These are phyloP conservation scores for Patella ulyssiponensis DNA, from an alignment of 2,888 invertebrate genomes.

Conservation along the genomic window DNA sequence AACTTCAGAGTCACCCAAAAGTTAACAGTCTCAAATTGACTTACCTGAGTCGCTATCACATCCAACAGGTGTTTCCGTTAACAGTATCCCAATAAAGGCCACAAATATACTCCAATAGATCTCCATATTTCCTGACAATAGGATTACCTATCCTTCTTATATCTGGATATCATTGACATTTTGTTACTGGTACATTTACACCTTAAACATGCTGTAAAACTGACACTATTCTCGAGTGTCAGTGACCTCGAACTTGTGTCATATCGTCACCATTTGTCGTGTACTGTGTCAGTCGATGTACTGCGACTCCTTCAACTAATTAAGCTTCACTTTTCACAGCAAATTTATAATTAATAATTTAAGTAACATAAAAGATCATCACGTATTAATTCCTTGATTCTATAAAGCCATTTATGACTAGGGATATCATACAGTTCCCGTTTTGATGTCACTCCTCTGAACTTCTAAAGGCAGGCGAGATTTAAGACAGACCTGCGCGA, in stretches of 20 bases:
- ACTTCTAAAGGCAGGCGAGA: too few relatives aligned
- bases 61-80: neutral
- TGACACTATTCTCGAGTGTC: neutral
- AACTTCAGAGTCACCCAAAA: too few relatives aligned
- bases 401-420: too few relatives aligned
- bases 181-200: neutral
- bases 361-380: too few relatives aligned
- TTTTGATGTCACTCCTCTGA: neutral
- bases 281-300: too few relatives aligned
- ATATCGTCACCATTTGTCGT: slow-evolving; percentile 1
- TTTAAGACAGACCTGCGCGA: slow-evolving; percentile 19
- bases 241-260: slow-evolving; percentile 11
- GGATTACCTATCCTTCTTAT: neutral
- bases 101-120: neutral
- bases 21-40: too few relatives aligned
- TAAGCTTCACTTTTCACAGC: too few relatives aligned
- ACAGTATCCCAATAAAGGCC: neutral
- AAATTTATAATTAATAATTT: too few relatives aligned
- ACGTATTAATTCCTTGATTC: too few relatives aligned
- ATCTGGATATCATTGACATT: slow-evolving; percentile 2
- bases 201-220: neutral
- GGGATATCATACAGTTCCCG: neutral
- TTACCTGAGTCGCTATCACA: too few relatives aligned
- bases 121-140: neutral
- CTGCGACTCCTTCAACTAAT: too few relatives aligned